Evolutionary conservation across 2,797 vertebrate species (phyloP).

Genomic region (Dendrocincla tyrannina): DNA sequence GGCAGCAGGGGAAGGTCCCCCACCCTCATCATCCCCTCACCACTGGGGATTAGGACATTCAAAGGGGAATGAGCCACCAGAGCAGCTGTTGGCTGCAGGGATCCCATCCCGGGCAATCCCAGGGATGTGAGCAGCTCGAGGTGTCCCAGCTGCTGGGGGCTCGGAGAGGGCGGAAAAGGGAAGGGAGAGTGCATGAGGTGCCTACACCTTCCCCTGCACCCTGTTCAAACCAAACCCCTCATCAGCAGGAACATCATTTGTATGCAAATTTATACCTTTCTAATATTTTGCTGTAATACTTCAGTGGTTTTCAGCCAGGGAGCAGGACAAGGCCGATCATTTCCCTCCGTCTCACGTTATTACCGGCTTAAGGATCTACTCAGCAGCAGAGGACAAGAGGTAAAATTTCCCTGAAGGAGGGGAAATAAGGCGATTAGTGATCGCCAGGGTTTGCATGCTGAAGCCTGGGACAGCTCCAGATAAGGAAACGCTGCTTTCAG

Average conservation of each 20-base stretch:
- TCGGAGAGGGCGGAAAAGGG: rapidly evolving
- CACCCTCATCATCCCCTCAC: neutral
- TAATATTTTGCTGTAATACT: neutral
- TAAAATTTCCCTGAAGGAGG: neutral
- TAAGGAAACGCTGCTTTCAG: neutral
- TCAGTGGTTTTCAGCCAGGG: neutral
- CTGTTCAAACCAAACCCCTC: rapidly evolving
- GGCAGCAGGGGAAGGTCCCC: neutral
- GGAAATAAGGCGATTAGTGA: neutral
- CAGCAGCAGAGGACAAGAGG: neutral
- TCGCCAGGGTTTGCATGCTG: neutral
- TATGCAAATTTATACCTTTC: neutral
- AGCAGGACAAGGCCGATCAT: neutral
- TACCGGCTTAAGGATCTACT: neutral
- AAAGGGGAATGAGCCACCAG: neutral
- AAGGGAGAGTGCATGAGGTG: neutral
- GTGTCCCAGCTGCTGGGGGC: neutral
- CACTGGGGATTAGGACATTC: rapidly evolving
- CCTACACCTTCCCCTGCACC: neutral
- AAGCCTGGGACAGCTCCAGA: neutral
- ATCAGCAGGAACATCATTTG: neutral
- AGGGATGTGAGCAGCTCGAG: rapidly evolving
- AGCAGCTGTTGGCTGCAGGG: neutral
- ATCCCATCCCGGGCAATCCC: rapidly evolving
- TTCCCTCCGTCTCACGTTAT: neutral